Evolutionary conservation across 1,140 invertebrate genomes (phyloP), one percentile per base, ranked within the genome.

Genomic region (Eubasilissa regina): DNA sequence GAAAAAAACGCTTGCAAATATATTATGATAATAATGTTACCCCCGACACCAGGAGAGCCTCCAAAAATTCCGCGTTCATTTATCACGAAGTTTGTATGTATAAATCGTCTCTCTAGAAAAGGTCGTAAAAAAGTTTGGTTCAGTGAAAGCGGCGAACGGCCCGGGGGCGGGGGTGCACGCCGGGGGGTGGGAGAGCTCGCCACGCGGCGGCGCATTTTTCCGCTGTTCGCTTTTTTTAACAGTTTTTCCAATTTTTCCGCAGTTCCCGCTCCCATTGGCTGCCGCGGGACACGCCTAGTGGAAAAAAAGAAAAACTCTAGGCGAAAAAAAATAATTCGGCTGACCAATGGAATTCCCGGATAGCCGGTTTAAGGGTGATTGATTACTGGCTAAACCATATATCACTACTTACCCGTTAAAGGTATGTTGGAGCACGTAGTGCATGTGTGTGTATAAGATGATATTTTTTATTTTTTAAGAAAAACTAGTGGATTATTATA

Each of bases 171-270:
- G 9, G 35, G 19, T 3, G 48, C 1, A 8, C 0, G 10, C 0
- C 3, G 19, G 60, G 60, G 66, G 45, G n/a, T 35, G 66, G 45
- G 44, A 44, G 47, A 35, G 48, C n/a, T 13, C 35, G 19, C 51
- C 15, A 43, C 15, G 70, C 47, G 70, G 13, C 51, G 70, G 70
- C 70, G 70, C 70, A 56, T 70, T 70, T 70, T 70, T 70, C 43
- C n/a, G 45, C 12, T n/a, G 8, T 35, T 15, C 19, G 11, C 35
- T 73, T 70, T 73, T 73, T 73, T 55, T 73, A n/a, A 21, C 47
- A 73, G 15, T 73, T 73, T 73, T 73, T 53, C 70, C 15, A 48
- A 53, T 73, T 73, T 73, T 73, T 73, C 51, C 51, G n/a, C 70
- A 35, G 11, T 13, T 35, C 70, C 3, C 3, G 17, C 51, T 35